These are phyloP conservation scores for Grapholita molesta DNA, from an alignment of 1,140 invertebrate species.

Conservation along the genomic window DNA sequence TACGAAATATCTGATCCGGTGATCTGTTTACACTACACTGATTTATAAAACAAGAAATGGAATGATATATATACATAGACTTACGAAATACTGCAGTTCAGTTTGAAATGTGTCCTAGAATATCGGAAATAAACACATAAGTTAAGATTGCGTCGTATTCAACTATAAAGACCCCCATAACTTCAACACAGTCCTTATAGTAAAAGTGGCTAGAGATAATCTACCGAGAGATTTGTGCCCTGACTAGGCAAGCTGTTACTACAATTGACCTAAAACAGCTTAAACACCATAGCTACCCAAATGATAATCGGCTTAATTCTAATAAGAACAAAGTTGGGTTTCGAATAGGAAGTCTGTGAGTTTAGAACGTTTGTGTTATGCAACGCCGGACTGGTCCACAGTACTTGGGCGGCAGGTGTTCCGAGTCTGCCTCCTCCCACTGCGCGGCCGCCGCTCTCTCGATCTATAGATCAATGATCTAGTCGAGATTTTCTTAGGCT, in stretches of 20 bases:
- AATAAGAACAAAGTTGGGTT: constrained; percentile 33
- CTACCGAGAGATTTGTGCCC: constrained; percentile 63
- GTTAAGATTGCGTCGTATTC: constrained; percentile 29
- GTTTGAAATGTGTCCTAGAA: background rate
- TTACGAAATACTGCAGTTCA: no score
- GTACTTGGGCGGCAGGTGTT: constrained; percentile 76
- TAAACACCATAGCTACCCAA: constrained; percentile 3
- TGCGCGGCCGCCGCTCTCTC: constrained; percentile 61
- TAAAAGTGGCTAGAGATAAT: constrained; percentile 68
- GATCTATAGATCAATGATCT: constrained; percentile 68
- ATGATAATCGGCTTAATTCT: constrained; percentile 37
- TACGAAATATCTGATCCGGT: background rate
- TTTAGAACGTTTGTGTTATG: background rate
- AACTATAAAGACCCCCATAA: constrained; percentile 42
- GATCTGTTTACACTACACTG: background rate
- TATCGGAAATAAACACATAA: background rate
- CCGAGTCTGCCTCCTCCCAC: constrained; percentile 67
- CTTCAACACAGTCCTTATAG: constrained; percentile 48
- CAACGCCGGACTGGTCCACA: constrained; percentile 50
- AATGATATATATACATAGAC: no score
- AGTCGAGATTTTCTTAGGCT: constrained; percentile 66
- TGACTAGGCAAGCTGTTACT: constrained; percentile 53
- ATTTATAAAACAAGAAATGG: background rate
- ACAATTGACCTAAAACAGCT: constrained; percentile 19
- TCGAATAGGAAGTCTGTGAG: constrained; percentile 26